Evolutionary conservation across 1,140 invertebrate species (phyloP), one percentile per base, ranked within the genome.

Genomic region (Drosophila obscura): DNA sequence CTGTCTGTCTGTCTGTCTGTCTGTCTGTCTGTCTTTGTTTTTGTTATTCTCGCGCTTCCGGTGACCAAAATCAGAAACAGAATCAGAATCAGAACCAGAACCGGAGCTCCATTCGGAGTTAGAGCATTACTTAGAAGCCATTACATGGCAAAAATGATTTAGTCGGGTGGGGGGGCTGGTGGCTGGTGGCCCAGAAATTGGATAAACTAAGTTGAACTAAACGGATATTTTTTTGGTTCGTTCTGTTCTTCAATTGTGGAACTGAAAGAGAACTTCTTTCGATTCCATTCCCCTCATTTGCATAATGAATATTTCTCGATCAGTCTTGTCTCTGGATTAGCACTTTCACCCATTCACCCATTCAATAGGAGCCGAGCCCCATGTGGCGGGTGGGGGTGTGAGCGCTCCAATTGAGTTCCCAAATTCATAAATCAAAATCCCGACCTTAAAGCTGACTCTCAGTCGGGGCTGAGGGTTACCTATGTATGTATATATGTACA

Each of bases 301-400:
- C 74, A 77, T 77, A 68, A 62, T 62, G 45, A 55, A 59, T 24
- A 28, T 22, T 19, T 43, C 58, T n/a, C 31, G 3, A n/a, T 16
- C 35, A 19, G 43, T 61, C 41, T 78, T 84, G 51, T 80, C 56
- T 72, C n/a, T 52, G 63, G 63, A 74, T 81, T 65, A 73, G 45
- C 82, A 87, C 81, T 85, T 87, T 87, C 82, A 67, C 82, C 82
- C 43, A 67, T 87, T 87, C 82, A 64, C 82, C 82, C 43, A 64
- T 62, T 74, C n/a, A 41, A 52, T 52, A 11, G 16, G n/a, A 6
- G 4, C 3, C 22, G 19, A 19, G 28, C 31, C 8, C 31, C 8
- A 31, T 31, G 31, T 31, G 31, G 31, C 8, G 31, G 31, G 8
- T 31, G 26, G 26, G 6, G 16, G 9, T 5, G 28, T 13, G 44